Evolutionary conservation across 1,140 invertebrate species (phyloP), one percentile per base, ranked within the genome.

Genomic region (Hycleus phaleratus): DNA sequence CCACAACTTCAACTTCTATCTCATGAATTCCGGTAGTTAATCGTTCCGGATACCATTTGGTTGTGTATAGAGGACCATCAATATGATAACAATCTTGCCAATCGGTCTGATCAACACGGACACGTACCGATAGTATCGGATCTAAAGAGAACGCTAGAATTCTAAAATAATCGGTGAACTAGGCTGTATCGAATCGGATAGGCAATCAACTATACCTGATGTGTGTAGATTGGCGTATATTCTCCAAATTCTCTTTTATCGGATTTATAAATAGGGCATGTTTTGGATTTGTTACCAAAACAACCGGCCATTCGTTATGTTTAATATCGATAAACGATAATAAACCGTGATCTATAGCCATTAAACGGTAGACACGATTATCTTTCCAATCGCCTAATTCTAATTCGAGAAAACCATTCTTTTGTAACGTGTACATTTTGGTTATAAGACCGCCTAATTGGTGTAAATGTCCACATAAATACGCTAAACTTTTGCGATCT

Each of bases 361-460:
- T 81, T 25, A 97, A 68, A 12, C 93, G 82, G 76, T 83, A 93
- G 69, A 89, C 82, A 76, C 93, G 80, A 70, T 88, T 91, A 69
- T 93, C 88, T 77, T 93, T 96, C 93, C 93, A 97, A 77, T 97
- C 94, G 25, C 85, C 91, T 40, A 96, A 77, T 77, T 97, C 94
- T 45, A 96, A 75, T 77, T 96, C 93, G 52, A 95, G 75, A 70
- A 84, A 88, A n/a, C 93, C 92, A 60, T 78, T 79, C 58, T 86
- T 82, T 69, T 93, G 91, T 61, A 89, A 76, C 2, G 90, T 88
- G 68, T 95, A 94, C 93, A 97, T 95, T 60, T 86, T 79, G 9
- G 85, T 84, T 2, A 92, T 83, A 2, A 87, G 63, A 4, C 88
- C 90, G 53, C 82, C 85, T 60, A 95, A 77, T 6, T 84, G 88